A percentile compares a stretch with the other conserved stretches of the same genome.
These are phyloP conservation scores for Argopecten irradians DNA, from an alignment of 1,140 invertebrate species.

Conservation along the genomic window DNA sequence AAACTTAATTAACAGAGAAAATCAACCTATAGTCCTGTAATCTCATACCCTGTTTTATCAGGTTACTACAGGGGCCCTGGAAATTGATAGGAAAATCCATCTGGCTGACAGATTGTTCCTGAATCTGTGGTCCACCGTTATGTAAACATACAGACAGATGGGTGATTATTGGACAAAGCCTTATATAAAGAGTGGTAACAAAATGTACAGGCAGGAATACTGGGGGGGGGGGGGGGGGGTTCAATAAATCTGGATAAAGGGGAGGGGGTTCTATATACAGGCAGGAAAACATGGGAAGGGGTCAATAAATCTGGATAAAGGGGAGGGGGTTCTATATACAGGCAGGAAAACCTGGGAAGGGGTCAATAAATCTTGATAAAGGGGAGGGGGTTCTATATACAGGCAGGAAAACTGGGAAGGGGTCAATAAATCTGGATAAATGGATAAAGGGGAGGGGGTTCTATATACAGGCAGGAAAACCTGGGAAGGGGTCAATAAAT, in stretches of 20 bases:
- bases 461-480: too few relatives aligned
- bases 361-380: too few relatives aligned
- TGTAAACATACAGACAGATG: background rate
- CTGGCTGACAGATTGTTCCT: background rate
- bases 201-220: background rate
- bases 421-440: too few relatives aligned
- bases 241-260: background rate
- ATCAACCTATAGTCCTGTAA: background rate
- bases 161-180: slow-evolving; percentile 14
- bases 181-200: slow-evolving; percentile 16
- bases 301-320: too few relatives aligned
- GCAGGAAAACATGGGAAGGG: background rate
- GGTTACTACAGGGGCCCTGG: background rate
- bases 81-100: slow-evolving; percentile 10
- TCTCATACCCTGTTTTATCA: background rate
- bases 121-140: background rate
- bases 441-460: too few relatives aligned
- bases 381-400: too few relatives aligned
- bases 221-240: too few relatives aligned
- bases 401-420: too few relatives aligned
- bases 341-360: too few relatives aligned
- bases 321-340: too few relatives aligned
- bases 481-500: too few relatives aligned
- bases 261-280: too few relatives aligned
- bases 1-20: background rate